Conservation (phyloP, 2,888 invertebrate genomes). For the Nymphalis urticae region DNA sequence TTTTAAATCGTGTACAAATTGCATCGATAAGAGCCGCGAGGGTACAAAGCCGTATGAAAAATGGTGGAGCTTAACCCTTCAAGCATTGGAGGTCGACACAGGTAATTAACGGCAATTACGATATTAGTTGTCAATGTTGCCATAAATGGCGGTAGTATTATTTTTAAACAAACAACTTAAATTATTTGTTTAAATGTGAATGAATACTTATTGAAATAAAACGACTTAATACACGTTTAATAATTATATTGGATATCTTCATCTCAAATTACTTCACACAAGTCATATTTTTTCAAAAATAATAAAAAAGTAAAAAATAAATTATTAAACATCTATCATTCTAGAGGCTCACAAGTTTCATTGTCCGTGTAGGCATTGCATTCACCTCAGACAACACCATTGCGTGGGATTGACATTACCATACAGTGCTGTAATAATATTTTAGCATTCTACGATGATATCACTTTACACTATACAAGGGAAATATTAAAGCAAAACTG, state of each 20-base stretch:
- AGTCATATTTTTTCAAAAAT: background rate
- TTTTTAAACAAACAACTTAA: background rate
- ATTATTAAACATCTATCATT: background rate
- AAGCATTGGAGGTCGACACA: conserved; percentile 41
- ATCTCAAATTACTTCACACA: too few species aligned
- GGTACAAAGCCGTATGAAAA: conserved; percentile 48
- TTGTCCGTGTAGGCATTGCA: conserved; percentile 9
- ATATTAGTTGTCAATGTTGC: conserved; percentile 43
- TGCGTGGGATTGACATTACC: conserved; percentile 20
- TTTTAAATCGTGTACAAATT: conserved; percentile 52
- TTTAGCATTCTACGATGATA: conserved; percentile 41
- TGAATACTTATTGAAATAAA: too few species aligned
- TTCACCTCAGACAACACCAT: background rate
- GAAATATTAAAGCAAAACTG: conserved; percentile 55
- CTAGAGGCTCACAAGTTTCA: conserved; percentile 1
- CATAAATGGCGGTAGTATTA: conserved; percentile 34
- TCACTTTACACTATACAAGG: conserved; percentile 49
- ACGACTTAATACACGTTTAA: background rate
- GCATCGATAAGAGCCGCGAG: conserved; percentile 48
- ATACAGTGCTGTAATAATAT: conserved; percentile 15
- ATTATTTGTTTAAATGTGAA: background rate
- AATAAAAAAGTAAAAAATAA: background rate
- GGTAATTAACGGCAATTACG: conserved; percentile 52
- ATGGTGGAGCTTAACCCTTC: conserved; percentile 61
- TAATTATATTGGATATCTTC: background rate